Evolutionary conservation across 2,888 invertebrate genomes (phyloP), one percentile per base, ranked within the genome.

Genomic region (Amaurobius ferox): DNA sequence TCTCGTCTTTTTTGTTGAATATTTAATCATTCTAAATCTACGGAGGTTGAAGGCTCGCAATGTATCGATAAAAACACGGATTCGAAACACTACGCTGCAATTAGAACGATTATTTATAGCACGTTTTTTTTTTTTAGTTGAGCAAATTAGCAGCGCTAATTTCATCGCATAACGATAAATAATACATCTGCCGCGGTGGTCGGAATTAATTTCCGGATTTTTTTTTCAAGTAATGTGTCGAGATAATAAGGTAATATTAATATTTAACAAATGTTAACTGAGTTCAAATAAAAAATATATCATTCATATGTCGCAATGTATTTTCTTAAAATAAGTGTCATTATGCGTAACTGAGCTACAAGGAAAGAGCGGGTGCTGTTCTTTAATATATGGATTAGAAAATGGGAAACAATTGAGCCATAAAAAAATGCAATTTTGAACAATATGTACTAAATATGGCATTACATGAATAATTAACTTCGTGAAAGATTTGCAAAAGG

Each of bases 41-140:
- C 68, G 64, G 48, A 62, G 32, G 32, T 44, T 76, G 30, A 28
- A 78, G 62, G 71, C 44, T 44, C 67, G 67, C 73, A 30, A 23
- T 67, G 28, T 26, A 29, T 30, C 26, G 44, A 81, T 64, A 76
- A 83, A 83, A 83, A 76, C 55, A 23, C 19, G 32, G 28, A 79
- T 71, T 79, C 44, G 29, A 39, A 68, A 35, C 39, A 70, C 48
- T 64, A 83, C 76, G 67, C 64, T 70, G 61, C 76, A 83, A 76
- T 83, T 76, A 76, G 39, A 23, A 67, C 13, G 70, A 30, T 76
- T 64, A 83, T 83, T 83, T 76, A 83, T 83, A 68, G 40, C 61
- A 32, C 26, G 11, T 11, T 9, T 29, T 26, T 55, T 61, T 78
- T 78, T n/a, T 78, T 55, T 68, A 28, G 26, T 19, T 19, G 32